Conservation (phyloP, 2,888 invertebrate species). For the Cataglyphis rosenhaueri region DNA sequence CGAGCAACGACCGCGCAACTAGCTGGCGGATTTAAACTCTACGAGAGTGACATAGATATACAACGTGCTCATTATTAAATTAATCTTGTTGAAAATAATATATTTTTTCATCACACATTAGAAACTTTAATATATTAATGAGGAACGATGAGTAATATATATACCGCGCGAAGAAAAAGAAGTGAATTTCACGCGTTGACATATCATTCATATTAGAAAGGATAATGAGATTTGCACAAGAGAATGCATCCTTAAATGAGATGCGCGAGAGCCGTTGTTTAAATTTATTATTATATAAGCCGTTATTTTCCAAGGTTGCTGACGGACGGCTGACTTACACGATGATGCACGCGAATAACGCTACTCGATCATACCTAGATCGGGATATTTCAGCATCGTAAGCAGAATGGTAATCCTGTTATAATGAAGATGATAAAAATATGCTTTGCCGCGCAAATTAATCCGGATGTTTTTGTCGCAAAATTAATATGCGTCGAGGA, state of each 20-base stretch:
- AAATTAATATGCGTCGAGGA: conserved; percentile 25
- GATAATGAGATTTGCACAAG: conserved; percentile 67
- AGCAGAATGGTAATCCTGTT: conserved; percentile 8
- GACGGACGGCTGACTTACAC: conserved; percentile 50
- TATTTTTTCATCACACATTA: conserved; percentile 19
- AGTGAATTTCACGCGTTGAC: conserved; percentile 42
- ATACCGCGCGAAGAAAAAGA: background rate
- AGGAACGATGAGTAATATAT: conserved; percentile 10
- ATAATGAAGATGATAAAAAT: conserved; percentile 44
- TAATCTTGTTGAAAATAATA: background rate
- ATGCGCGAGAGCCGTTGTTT: conserved; percentile 49
- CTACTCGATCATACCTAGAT: conserved; percentile 48
- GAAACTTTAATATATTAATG: conserved; percentile 21
- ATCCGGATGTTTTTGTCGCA: background rate
- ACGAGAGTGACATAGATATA: background rate
- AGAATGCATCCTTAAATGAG: conserved; percentile 47
- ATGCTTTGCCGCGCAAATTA: conserved; percentile 27
- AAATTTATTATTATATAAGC: background rate
- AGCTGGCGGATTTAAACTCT: conserved; percentile 8
- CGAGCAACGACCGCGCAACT: background rate
- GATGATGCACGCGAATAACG: conserved; percentile 54
- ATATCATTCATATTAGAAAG: conserved; percentile 49
- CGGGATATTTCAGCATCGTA: conserved; percentile 35
- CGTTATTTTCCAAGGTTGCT: conserved; percentile 40
- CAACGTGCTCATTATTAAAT: background rate